Conservation (phyloP, 2,113 vertebrate genomes). For the Thymallus thymallus region DNA sequence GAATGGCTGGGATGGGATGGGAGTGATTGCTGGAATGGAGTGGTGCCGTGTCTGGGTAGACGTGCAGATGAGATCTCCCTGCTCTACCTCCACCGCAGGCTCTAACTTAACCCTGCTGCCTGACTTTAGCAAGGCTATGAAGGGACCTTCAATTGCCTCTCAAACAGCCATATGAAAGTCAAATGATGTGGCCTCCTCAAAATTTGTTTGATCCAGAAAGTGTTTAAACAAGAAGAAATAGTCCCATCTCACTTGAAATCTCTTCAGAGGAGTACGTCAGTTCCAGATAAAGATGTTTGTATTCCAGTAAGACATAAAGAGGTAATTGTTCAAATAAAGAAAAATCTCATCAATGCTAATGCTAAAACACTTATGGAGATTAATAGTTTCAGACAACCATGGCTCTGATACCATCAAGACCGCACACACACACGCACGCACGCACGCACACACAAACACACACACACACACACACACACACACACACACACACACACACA, state of each 20-base stretch:
- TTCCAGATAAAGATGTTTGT: background rate
- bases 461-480: background rate
- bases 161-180: slow-evolving; percentile 44
- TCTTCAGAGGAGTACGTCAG: background rate
- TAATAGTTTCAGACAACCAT: background rate
- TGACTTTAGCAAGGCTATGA: slow-evolving; percentile 28
- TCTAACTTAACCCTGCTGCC: slow-evolving; percentile 19
- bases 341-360: background rate
- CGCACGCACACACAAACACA: background rate
- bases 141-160: slow-evolving; percentile 27
- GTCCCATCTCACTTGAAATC: background rate
- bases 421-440: background rate
- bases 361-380: background rate
- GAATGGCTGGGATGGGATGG: slow-evolving; percentile 56
- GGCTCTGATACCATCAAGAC: too few species aligned
- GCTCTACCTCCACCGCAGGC: slow-evolving; percentile 29
- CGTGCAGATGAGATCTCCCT: slow-evolving; percentile 32
- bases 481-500: background rate
- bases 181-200: background rate
- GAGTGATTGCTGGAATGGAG: background rate
- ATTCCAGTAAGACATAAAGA: background rate
- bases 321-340: background rate
- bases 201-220: background rate
- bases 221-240: too few species aligned
- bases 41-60: slow-evolving; percentile 44